Evolutionary conservation across 2,888 invertebrate species (phyloP), one percentile per base, ranked within the genome.

Genomic region (Euphydryas editha): DNA sequence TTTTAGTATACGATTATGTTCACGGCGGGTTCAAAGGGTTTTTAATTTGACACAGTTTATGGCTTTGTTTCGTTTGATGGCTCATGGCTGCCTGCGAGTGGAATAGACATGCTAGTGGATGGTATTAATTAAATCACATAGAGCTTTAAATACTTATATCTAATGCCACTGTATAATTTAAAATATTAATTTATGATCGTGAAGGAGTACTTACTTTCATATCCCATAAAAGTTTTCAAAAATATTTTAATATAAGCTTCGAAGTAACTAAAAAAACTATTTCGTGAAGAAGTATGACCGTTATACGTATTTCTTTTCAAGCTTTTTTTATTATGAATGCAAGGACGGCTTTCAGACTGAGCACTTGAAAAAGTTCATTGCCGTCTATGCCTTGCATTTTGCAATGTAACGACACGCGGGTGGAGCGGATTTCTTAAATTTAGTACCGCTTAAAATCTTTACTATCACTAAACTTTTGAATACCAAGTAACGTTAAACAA

Each of bases 31-130:
- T 90, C 89, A 90, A 91, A 90, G 85, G 84, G 83, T 81, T 88
- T 88, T 86, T 86, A 89, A 90, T 90, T 88, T 87, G 89, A 88
- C 88, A 88, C 88, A 89, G 79, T 90, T 90, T 90, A 90, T 86
- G 79, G 83, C 80, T 81, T 79, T 82, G 83, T 84, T 78, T 79
- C 75, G 76, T 83, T 84, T 85, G 86, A 87, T 81, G 54, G 54
- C 17, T 54, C 30, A 54, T 54, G 81, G 78, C 72, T 73, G 78
- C 73, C 72, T 73, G 78, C 73, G 74, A 79, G 79, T 68, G 72
- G 72, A 69, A 78, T 78, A 75, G 78, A 76, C 77, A 76, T 68
- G 72, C 71, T 69, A 76, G 75, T 76, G 78, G 67, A 68, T 75
- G 76, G 73, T 76, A 75, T 79, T 80, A 79, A 82, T 78, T 82